Conservation (phyloP, 92 coral and sea anemone genomes). For the Paragorgia papillata region DNA sequence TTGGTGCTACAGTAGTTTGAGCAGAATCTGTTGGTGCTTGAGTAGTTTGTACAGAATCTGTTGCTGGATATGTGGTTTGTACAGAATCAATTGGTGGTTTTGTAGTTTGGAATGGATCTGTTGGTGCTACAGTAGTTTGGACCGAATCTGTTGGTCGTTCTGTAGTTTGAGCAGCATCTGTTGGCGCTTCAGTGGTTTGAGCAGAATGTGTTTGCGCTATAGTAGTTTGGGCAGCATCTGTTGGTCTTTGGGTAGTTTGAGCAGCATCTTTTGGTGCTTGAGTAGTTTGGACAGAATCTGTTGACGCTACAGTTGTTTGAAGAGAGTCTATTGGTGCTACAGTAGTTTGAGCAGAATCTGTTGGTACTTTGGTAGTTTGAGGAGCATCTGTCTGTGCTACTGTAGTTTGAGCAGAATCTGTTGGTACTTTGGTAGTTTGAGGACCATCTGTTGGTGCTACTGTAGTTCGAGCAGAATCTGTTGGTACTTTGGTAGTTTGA, state of each 20-base stretch:
- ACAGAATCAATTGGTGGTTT: not conserved
- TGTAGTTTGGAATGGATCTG: not conserved
- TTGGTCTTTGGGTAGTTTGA: not conserved
- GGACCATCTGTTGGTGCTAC: not conserved
- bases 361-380: constrained; percentile 13
- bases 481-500: not conserved
- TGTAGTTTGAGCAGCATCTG: not conserved
- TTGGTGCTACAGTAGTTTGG: constrained; percentile 13
- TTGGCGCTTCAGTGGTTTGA: not conserved
- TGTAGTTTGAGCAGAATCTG: not conserved
- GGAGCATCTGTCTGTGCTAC: constrained; percentile 9
- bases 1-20: not conserved
- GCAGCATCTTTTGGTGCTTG: not conserved
- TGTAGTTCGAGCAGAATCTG: constrained; percentile 3
- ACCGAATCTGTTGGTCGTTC: constrained; percentile 14
- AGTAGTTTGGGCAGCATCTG: constrained; percentile 11
- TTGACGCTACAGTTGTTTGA: constrained; percentile 15
- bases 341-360: constrained; percentile 1
- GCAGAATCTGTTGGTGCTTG: not conserved
- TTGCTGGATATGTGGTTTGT: not conserved
- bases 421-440: not conserved
- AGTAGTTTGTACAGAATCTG: constrained; percentile 9
- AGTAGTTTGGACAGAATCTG: constrained; percentile 6
- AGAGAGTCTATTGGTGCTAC: constrained; percentile 7
- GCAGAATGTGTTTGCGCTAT: not conserved